Base-by-base conservation (phyloP, 2,113 vertebrate species). In the Rissa tridactyla region DNA sequence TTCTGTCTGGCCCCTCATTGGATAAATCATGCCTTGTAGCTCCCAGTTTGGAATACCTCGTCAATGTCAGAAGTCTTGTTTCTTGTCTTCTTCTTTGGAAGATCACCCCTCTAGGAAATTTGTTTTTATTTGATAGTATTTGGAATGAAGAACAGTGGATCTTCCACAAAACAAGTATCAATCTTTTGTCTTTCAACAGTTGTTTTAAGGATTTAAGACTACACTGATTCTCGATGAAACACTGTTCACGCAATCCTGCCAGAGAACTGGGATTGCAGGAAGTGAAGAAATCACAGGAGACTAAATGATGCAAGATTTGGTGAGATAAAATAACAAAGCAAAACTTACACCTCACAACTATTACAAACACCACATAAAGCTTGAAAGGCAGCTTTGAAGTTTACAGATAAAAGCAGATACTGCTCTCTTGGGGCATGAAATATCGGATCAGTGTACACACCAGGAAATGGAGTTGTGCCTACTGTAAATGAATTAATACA, bases 201-300 rank as follows among this genome's bases (percentile, higher is more conserved):
- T 75, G 25, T 71, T 88, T 57, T 36, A 79, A 79, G 20, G 64
- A 52, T 52, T 60, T 82, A 77, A 89, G 40, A 47, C 70, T 84
- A 69, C 73, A 68, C 30, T 70, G 91, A 94, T 95, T 92, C 36
- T 82, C 2, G 4, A 25, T n/a, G 54, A 85, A 85, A 79, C 29
- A 34, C 27, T n/a, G 55, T 42, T 86, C 72, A 70, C 0, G 9
- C 69, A 88, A 75, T 58, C 89, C n/a, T 86, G 76, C 40, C 91
- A 90, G 30, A 73, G 49, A 73, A 65, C 60, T 55, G 18, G 34
- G 93, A 80, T 72, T 95, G 87, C 93, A 95, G 93, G 89, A 95
- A 91, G 77, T 82, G 81, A 96, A 82, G 86, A 92, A 97, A 94
- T 82, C 88, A 72, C 57, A 68, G 26, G 8, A 87, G 69, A 65